Conservation (phyloP, 2,797 vertebrate genomes). For the Antennarius maculatus region DNA sequence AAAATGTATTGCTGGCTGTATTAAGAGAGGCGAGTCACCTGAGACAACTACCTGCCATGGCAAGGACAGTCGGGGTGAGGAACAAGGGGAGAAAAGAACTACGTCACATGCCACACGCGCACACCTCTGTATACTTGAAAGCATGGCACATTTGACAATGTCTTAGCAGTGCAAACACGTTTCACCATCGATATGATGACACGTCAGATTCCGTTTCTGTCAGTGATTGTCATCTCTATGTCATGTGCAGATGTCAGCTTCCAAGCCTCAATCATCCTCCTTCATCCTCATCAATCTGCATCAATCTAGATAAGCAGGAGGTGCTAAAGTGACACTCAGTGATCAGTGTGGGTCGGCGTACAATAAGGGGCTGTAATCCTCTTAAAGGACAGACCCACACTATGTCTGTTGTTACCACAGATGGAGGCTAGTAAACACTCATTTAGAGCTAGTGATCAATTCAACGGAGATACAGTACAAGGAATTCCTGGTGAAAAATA, state of each 20-base stretch:
- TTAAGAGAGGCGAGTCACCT: constrained; percentile 65
- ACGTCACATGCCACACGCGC: neutral
- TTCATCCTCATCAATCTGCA: constrained; percentile 66
- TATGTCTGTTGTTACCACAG: constrained; percentile 28
- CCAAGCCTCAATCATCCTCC: constrained; percentile 45
- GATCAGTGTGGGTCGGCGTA: constrained; percentile 50
- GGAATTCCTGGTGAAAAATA: constrained; percentile 5
- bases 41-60: constrained; percentile 75
- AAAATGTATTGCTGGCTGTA: constrained; percentile 51
- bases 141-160: neutral
- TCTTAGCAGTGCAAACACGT: neutral
- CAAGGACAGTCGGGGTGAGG: constrained; percentile 68
- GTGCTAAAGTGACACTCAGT: constrained; percentile 77
- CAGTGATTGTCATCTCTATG: constrained; percentile 16
- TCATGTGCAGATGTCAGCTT: constrained; percentile 51
- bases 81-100: constrained; percentile 1
- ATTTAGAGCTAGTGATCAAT: constrained; percentile 22
- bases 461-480: constrained; percentile 1
- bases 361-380: constrained; percentile 69
- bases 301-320: constrained; percentile 73
- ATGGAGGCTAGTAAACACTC: constrained; percentile 25
- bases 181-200: neutral
- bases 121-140: neutral
- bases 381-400: constrained; percentile 66
- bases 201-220: constrained; percentile 1